phyloP scores from a whole-genome alignment of 2,797 vertebrate species.

The Mormyrops attenuatus region DNA sequence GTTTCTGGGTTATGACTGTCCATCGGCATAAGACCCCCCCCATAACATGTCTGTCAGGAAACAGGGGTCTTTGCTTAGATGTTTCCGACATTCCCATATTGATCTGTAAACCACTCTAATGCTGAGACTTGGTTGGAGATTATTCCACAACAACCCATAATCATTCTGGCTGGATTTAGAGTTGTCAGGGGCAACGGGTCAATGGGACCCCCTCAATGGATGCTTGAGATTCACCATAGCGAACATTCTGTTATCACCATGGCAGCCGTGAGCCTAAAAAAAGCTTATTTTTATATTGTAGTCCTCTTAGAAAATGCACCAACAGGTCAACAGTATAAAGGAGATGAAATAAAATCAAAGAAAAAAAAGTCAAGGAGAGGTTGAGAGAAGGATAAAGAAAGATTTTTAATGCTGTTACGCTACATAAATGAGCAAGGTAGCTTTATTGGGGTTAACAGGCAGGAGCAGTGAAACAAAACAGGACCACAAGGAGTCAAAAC shows the following conservation, averaged over 20 bases:
- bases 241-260: constrained; percentile 7
- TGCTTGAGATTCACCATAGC: background rate
- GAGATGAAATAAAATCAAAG: background rate
- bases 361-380: background rate
- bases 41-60: background rate
- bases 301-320: background rate
- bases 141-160: background rate
- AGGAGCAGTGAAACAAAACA: background rate
- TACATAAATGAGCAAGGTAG: background rate
- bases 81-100: background rate
- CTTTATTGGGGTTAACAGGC: background rate
- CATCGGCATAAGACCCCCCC: background rate
- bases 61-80: background rate
- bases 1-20: background rate
- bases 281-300: background rate
- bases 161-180: constrained; percentile 19
- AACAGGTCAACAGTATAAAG: background rate
- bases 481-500: background rate
- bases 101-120: background rate
- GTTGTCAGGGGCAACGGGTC: constrained; percentile 31
- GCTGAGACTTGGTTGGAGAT: background rate
- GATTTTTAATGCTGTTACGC: background rate
- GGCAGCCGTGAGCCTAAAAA: background rate
- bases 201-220: constrained; percentile 24
- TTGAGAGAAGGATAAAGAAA: background rate